A percentile compares a stretch with the other conserved stretches of the same genome.
These are phyloP conservation scores for Nomada ruficornis DNA, from an alignment of 2,888 invertebrate genomes.

Conservation along the genomic window DNA sequence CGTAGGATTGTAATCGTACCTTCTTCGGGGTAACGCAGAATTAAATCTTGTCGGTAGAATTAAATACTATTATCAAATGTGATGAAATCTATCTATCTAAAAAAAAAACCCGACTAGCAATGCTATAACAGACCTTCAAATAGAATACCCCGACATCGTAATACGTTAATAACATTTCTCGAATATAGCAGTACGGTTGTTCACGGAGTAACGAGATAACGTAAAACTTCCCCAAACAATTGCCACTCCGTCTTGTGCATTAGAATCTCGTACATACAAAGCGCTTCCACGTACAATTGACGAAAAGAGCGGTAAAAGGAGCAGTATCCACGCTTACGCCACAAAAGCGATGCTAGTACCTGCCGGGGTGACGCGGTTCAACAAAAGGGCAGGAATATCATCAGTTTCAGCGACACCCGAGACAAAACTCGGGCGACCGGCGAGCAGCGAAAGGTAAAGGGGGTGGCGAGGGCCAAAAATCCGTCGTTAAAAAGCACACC, in stretches of 20 bases:
- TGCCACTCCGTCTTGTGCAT: not conserved
- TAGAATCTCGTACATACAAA: not conserved
- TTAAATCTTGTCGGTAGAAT: too few relatives aligned
- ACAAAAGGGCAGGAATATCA: slow-evolving; percentile 45
- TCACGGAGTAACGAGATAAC: too few relatives aligned
- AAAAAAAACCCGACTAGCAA: too few relatives aligned
- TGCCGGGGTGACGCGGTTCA: slow-evolving; percentile 23
- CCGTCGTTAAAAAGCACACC: slow-evolving; percentile 70
- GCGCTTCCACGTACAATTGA: not conserved
- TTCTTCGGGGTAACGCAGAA: too few relatives aligned
- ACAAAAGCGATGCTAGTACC: slow-evolving; percentile 17
- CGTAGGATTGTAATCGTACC: too few relatives aligned
- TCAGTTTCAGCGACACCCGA: slow-evolving; percentile 37
- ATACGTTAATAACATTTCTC: too few relatives aligned
- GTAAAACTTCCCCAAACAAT: too few relatives aligned
- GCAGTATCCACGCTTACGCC: not conserved
- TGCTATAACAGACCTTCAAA: too few relatives aligned
- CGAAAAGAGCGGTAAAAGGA: not conserved
- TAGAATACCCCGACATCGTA: too few relatives aligned
- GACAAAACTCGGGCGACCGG: slow-evolving; percentile 45
- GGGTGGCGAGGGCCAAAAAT: slow-evolving; percentile 54
- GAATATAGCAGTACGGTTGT: too few relatives aligned
- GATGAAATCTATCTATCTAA: too few relatives aligned
- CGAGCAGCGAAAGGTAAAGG: not conserved
- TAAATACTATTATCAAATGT: too few relatives aligned